Evolutionary conservation across 2,888 invertebrate genomes (phyloP).

Genomic region (Drosophila mimetica): DNA sequence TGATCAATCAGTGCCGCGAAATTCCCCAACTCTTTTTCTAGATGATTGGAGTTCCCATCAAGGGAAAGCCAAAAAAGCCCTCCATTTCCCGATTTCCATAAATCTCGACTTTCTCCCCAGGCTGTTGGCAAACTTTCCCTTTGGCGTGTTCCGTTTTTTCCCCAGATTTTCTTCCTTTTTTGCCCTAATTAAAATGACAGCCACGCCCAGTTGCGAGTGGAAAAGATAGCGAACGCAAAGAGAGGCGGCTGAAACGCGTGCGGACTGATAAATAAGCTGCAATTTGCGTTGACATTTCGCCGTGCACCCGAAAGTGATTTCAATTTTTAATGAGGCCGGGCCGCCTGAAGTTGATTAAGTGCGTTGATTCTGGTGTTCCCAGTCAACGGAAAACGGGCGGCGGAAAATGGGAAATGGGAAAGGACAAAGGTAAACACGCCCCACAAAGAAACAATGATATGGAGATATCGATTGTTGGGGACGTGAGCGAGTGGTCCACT

Average conservation of each 20-base stretch:
- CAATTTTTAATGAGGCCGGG: constrained; percentile 80
- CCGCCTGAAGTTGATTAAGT: constrained; percentile 67
- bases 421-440: constrained; percentile 59
- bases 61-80: neutral
- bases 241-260: constrained; percentile 30
- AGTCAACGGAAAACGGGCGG: constrained; percentile 38
- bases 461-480: constrained; percentile 63
- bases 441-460: constrained; percentile 10
- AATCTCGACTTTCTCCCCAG: constrained; percentile 21
- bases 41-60: constrained; percentile 25
- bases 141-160: constrained; percentile 2
- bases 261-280: constrained; percentile 77
- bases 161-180: constrained; percentile 28
- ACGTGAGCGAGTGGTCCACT: constrained; percentile 20
- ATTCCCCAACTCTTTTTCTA: constrained; percentile 17
- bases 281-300: constrained; percentile 80
- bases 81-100: constrained; percentile 20
- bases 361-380: constrained; percentile 54
- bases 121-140: constrained; percentile 15
- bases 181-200: constrained; percentile 67
- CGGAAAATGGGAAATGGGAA: constrained; percentile 19
- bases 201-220: constrained; percentile 37
- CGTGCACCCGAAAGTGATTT: constrained; percentile 72
- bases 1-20: constrained; percentile 18
- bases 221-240: constrained; percentile 19